Conservation (phyloP, 1,140 invertebrate species). For the Daktulosphaira vitifoliae region DNA sequence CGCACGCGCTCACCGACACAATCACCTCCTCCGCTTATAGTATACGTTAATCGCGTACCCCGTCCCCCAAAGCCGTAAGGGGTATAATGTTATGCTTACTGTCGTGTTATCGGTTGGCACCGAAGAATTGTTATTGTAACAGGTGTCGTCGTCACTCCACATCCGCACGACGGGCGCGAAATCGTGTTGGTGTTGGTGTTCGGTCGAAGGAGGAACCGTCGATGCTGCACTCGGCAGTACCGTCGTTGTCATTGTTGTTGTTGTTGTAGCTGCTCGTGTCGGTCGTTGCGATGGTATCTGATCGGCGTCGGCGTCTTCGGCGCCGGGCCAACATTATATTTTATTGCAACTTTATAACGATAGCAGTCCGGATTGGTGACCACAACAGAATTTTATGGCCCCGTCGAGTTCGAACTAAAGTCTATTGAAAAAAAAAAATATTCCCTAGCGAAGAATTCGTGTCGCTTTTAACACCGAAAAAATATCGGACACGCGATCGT, state of each 20-base stretch:
- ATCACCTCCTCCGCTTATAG: too few species aligned
- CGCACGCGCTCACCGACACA: too few species aligned
- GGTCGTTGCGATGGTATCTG: neutral
- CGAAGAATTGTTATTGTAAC: neutral
- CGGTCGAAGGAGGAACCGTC: neutral
- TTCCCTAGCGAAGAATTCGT: too few species aligned
- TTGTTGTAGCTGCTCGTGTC: neutral
- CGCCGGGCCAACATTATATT: slow-evolving; percentile 29
- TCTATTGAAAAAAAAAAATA: too few species aligned
- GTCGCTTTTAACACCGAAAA: too few species aligned
- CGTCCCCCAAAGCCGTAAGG: too few species aligned
- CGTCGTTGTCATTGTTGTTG: neutral
- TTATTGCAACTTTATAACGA: too few species aligned
- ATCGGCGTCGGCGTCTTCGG: slow-evolving; percentile 20
- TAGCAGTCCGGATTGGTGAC: too few species aligned
- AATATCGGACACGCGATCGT: too few species aligned
- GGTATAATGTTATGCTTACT: neutral
- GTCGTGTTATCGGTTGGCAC: neutral
- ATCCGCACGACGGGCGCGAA: slow-evolving; percentile 13
- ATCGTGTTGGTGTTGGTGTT: slow-evolving; percentile 16
- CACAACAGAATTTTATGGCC: too few species aligned
- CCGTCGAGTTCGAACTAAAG: too few species aligned
- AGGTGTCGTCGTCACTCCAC: slow-evolving; percentile 22
- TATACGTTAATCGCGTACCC: too few species aligned
- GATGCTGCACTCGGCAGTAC: neutral